phyloP scores from a whole-genome alignment of 2,113 vertebrate genomes.

The Dicaeum eximium region DNA sequence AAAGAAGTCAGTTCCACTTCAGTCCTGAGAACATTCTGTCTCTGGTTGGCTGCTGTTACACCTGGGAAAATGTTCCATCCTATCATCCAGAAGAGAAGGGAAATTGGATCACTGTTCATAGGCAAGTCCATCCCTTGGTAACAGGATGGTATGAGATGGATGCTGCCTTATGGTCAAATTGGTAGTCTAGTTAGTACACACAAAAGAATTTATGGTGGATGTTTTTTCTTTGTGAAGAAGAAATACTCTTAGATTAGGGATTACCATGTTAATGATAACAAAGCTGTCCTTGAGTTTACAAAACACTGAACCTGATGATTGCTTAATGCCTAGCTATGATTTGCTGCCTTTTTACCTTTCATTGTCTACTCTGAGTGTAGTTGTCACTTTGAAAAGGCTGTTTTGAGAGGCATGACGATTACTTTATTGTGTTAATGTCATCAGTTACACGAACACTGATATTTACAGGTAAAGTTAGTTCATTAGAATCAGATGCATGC shows the following conservation, averaged over 20 bases:
- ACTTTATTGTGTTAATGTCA: not conserved
- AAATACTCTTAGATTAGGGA: not conserved
- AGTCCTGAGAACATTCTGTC: not conserved
- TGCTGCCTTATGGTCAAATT: not conserved
- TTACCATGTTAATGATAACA: not conserved
- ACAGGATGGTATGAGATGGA: not conserved
- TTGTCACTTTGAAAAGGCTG: slow-evolving; percentile 6
- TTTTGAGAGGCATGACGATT: not conserved
- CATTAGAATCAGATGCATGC: not conserved
- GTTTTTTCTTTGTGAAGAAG: not conserved
- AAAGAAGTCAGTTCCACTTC: not conserved
- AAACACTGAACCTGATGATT: not conserved
- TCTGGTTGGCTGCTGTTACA: not conserved
- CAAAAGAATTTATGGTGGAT: not conserved
- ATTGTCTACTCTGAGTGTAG: not conserved
- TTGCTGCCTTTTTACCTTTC: slow-evolving; percentile 20
- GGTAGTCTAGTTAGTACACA: not conserved
- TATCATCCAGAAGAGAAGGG: not conserved
- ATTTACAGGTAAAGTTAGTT: slow-evolving; percentile 1
- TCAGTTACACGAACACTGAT: not conserved
- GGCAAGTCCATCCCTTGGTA: not conserved
- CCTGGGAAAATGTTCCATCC: not conserved
- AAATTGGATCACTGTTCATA: not conserved
- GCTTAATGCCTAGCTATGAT: not conserved
- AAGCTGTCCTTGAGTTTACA: not conserved